Evolutionary conservation across 2,113 vertebrate genomes (phyloP).

Genomic region (Pelodiscus sinensis): DNA sequence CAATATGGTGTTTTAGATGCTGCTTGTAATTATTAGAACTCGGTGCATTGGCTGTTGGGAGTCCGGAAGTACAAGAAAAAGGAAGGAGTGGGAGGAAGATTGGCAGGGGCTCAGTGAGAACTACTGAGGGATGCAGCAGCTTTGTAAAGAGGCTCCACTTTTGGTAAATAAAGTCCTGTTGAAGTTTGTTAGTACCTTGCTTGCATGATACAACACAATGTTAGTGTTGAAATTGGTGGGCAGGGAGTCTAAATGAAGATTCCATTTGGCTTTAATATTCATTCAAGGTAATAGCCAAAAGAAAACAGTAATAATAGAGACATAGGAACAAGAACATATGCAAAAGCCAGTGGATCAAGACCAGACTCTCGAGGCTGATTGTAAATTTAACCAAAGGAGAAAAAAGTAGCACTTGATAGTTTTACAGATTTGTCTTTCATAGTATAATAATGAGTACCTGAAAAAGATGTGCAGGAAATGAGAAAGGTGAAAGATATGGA

Average conservation of each 20-base stretch:
- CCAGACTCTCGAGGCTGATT: not conserved
- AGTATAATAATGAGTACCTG: not conserved
- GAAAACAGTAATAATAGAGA: not conserved
- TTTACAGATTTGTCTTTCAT: not conserved
- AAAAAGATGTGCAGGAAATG: not conserved
- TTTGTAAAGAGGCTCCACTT: no score
- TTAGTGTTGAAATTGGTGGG: slow-evolving; percentile 32
- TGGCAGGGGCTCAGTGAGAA: no score
- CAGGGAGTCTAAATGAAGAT: slow-evolving; percentile 27
- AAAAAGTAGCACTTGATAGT: not conserved
- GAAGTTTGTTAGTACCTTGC: no score
- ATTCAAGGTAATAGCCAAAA: not conserved
- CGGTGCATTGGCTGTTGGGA: no score
- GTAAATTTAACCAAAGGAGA: not conserved
- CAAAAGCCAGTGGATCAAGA: not conserved
- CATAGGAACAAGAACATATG: not conserved
- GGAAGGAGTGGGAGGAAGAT: no score
- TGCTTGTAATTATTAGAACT: no score
- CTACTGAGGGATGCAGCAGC: no score
- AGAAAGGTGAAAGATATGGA: not conserved
- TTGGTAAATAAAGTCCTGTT: no score
- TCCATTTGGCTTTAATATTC: no score
- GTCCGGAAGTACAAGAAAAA: no score
- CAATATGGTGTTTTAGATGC: not conserved
- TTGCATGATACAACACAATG: no score